Evolutionary conservation across 2,113 vertebrate genomes (phyloP).

Genomic region (Numenius arquata): DNA sequence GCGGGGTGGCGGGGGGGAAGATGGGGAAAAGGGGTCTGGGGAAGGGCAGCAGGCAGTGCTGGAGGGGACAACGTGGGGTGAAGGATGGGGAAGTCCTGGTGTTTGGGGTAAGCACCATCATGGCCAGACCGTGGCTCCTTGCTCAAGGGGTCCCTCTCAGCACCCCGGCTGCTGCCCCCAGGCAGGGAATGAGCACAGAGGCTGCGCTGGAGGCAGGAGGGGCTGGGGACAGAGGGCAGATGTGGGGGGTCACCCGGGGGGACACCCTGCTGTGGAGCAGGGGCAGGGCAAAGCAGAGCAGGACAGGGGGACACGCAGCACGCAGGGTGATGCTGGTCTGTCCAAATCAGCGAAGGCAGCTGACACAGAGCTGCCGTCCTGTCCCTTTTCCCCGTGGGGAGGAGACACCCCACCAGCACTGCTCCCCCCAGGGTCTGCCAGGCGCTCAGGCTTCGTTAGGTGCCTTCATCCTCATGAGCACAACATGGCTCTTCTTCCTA

Average conservation of each 20-base stretch:
- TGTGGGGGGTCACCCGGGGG: fast-evolving
- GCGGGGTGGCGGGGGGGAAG: neutral
- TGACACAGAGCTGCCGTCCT: neutral
- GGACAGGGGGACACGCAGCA: neutral
- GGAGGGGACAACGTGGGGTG: neutral
- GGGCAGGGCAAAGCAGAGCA: neutral
- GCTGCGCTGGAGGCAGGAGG: neutral
- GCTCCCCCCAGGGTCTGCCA: neutral
- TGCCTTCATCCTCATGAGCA: conserved; percentile 72
- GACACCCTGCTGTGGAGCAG: neutral
- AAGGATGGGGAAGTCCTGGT: neutral
- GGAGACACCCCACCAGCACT: neutral
- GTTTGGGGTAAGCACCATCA: neutral
- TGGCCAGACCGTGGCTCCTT: neutral
- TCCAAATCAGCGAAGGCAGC: neutral
- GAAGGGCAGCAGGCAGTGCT: neutral
- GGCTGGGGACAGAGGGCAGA: neutral
- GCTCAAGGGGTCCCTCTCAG: neutral
- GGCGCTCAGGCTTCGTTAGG: conserved; percentile 54
- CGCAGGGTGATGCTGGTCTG: neutral
- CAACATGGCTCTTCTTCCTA: conserved; percentile 61
- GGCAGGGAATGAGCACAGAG: neutral
- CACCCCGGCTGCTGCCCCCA: fast-evolving
- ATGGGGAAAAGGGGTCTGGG: neutral
- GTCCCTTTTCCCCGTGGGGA: neutral